A percentile compares a stretch with the other conserved stretches of the same genome.
phyloP scores from a whole-genome alignment of 2,888 invertebrate genomes.

The Cistogaster globosa region DNA sequence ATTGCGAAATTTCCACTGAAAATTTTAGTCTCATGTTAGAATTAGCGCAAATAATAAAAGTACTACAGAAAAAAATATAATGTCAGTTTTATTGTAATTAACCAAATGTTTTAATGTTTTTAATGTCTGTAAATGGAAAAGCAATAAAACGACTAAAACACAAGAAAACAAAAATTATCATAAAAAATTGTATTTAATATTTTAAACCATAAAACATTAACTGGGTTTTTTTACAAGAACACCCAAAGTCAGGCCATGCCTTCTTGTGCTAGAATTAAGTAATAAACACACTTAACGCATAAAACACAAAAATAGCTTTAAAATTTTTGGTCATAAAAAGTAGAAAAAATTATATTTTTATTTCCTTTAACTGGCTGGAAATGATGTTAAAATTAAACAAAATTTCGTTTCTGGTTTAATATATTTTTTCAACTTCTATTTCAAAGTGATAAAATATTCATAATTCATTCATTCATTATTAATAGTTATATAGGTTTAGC shows the following conservation, averaged over 20 bases:
- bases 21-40: neutral
- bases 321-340: conserved; percentile 66
- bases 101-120: conserved; percentile 63
- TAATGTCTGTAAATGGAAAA: conserved; percentile 69
- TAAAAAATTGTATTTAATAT: conserved; percentile 63
- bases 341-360: conserved; percentile 51
- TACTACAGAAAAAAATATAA: conserved; percentile 37
- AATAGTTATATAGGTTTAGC: neutral
- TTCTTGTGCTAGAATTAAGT: neutral
- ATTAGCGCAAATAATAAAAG: neutral
- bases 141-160: conserved; percentile 62
- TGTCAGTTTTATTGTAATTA: conserved; percentile 71
- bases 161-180: conserved; percentile 57
- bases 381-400: conserved; percentile 27
- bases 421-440: conserved; percentile 7
- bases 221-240: conserved; percentile 19
- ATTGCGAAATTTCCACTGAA: neutral
- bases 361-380: conserved; percentile 51
- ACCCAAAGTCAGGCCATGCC: conserved; percentile 36
- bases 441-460: conserved; percentile 32
- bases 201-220: conserved; percentile 61
- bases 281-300: conserved; percentile 21
- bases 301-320: conserved; percentile 43
- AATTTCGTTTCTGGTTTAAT: conserved; percentile 40
- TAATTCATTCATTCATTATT: conserved; percentile 44